Percentiles rank a stretch among this genome's conserved stretches.
Evolutionary conservation across 2,888 invertebrate species (phyloP).

Genomic region (Meloe dianella): DNA sequence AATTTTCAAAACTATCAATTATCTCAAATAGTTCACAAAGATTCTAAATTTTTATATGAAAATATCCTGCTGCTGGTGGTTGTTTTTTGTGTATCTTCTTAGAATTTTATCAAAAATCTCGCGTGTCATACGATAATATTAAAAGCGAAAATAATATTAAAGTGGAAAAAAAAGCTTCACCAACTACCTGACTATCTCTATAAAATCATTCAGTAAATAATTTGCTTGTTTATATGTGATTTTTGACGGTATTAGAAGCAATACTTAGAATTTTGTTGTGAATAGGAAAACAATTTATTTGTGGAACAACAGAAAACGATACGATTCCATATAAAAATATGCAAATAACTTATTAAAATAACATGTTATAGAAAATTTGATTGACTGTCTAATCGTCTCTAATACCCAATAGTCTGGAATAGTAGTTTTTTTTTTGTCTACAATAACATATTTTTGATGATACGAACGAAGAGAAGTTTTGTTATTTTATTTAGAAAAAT

Average conservation of each 20-base stretch:
- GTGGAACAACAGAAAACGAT: slow-evolving; percentile 22
- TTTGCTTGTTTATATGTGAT: slow-evolving; percentile 3
- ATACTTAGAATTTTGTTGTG: neutral
- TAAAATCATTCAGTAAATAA: neutral
- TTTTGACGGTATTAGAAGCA: slow-evolving; percentile 1
- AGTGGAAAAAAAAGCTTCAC: neutral
- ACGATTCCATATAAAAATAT: slow-evolving; percentile 29
- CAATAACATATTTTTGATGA: slow-evolving; percentile 24
- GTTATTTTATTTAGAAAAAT: neutral
- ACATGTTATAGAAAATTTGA: slow-evolving; percentile 30
- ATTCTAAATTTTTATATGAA: neutral
- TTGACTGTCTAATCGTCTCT: slow-evolving; percentile 30
- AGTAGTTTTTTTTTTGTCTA: slow-evolving; percentile 19
- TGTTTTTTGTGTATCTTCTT: neutral
- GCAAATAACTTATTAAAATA: slow-evolving; percentile 31
- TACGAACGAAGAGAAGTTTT: slow-evolving; percentile 19
- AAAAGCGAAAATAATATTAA: neutral
- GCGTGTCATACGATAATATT: slow-evolving; percentile 10
- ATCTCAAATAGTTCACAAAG: neutral
- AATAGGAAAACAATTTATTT: neutral
- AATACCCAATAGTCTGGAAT: neutral
- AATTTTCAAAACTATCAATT: neutral
- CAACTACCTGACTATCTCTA: neutral
- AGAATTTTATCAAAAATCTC: neutral
- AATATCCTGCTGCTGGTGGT: neutral